Evolutionary conservation across 2,888 invertebrate genomes (phyloP), one percentile per base, ranked within the genome.

Genomic region (Brachycybe producta): DNA sequence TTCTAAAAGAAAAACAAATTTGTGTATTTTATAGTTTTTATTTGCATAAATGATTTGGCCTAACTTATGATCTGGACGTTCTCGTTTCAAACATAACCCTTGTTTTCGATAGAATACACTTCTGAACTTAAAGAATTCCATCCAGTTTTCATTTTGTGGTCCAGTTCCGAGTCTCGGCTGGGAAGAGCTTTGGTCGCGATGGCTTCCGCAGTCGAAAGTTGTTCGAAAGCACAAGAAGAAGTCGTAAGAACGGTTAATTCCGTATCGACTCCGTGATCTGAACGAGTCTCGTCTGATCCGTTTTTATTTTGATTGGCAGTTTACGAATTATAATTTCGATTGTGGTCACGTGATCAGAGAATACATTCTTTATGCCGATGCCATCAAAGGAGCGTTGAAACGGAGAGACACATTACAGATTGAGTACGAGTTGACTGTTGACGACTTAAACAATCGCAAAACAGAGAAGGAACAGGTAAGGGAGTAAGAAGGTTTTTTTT

Each of bases 331-430:
- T n/a, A 28, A 44, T 5, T 21, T 19, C 24, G 43, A 44, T 27
- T 49, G 34, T 15, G n/a, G 15, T 15, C 62, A 70, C 61, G 71
- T 71, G 2, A 57, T 72, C 28, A 67, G 66, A 58, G 81, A 81
- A 60, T 80, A 80, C 60, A 65, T 77, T 23, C 67, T 75, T 47
- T 80, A 80, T 60, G 70, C 79, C 42, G 79, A 80, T 56, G 76
- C 78, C 34, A 77, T 79, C 5, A 78, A 78, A 65, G 78, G 77
- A 58, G 77, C 78, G 15, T 61, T 80, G 30, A 66, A 70, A 46
- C 72, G 77, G 53, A 65, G 81, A 28, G 80, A 81, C 60, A 68
- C 72, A 1, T 75, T 76, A 60, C 80, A 81, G 61, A 73, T 73
- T 55, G 73, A 75, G 49, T 79, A 78, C 60, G 79, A 80, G 61